These are phyloP conservation scores for Drosophila oshimai DNA, from an alignment of 1,140 invertebrate species.

Conservation along the genomic window DNA sequence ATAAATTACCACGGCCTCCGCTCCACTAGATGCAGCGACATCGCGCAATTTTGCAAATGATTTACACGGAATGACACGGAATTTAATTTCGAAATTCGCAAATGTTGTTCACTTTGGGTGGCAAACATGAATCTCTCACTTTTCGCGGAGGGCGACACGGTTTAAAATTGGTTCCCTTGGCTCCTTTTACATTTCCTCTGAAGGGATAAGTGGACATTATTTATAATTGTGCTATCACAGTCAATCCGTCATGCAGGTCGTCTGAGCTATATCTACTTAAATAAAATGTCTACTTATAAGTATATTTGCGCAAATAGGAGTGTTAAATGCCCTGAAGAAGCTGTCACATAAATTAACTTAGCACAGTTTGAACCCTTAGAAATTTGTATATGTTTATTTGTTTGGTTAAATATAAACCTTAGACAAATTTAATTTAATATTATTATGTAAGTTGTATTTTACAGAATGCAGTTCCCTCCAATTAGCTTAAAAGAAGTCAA, in stretches of 20 bases:
- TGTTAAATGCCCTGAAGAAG: constrained; percentile 59
- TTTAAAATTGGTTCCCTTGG: constrained; percentile 6
- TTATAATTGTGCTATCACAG: constrained; percentile 54
- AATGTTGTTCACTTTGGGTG: constrained; percentile 79
- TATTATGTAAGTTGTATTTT: no score
- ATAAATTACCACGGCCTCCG: constrained; percentile 73
- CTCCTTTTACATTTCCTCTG: constrained; percentile 26
- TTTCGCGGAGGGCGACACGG: constrained; percentile 15
- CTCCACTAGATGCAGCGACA: constrained; percentile 33
- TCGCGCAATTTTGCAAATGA: constrained; percentile 74
- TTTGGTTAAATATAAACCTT: background rate
- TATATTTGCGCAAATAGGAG: constrained; percentile 14
- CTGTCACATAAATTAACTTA: constrained; percentile 63
- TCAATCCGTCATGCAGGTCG: constrained; percentile 25
- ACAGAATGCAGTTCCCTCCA: background rate
- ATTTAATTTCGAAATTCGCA: constrained; percentile 81
- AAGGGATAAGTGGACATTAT: constrained; percentile 42
- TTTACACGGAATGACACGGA: constrained; percentile 80
- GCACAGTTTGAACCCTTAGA: background rate
- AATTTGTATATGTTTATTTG: background rate
- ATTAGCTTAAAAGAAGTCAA: background rate
- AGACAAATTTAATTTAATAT: background rate
- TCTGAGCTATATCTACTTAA: background rate
- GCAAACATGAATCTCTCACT: constrained; percentile 73
- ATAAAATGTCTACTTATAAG: constrained; percentile 17